These are phyloP conservation scores for Bagarius yarrelli DNA, from an alignment of 2,113 vertebrate species.

Conservation along the genomic window DNA sequence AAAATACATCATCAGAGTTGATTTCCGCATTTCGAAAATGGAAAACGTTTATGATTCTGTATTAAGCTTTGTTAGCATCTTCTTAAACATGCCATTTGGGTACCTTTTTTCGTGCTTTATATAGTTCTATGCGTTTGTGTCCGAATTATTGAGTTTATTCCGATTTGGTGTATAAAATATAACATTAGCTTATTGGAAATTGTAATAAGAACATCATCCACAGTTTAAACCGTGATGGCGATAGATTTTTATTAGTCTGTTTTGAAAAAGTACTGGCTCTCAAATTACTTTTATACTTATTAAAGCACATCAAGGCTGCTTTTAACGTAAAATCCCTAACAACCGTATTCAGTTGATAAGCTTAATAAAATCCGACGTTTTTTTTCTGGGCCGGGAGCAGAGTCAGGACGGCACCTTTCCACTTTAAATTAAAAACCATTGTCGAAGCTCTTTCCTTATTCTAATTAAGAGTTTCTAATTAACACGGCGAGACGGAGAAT, in stretches of 20 bases:
- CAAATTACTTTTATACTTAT: neutral
- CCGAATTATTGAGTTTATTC: neutral
- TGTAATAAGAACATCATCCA: neutral
- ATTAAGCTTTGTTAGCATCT: too few species aligned
- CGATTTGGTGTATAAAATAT: neutral
- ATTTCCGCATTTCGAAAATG: too few species aligned
- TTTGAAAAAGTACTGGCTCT: neutral
- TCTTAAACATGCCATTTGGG: neutral
- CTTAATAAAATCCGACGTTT: neutral
- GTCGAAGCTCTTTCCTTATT: slow-evolving; percentile 22
- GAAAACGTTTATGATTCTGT: too few species aligned
- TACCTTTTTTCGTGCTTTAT: neutral
- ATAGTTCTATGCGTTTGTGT: neutral
- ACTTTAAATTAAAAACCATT: slow-evolving; percentile 42
- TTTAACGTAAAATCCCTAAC: neutral
- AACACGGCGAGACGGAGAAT: slow-evolving; percentile 34
- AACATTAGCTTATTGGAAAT: neutral
- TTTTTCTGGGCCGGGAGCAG: neutral
- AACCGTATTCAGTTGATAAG: neutral
- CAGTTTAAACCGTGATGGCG: neutral
- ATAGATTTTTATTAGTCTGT: neutral
- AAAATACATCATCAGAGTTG: neutral
- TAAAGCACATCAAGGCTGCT: neutral
- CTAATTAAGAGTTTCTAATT: slow-evolving; percentile 47
- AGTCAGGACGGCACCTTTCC: slow-evolving; percentile 32